Conservation (phyloP, 2,113 vertebrate species). For the Rhabdornis inornatus region DNA sequence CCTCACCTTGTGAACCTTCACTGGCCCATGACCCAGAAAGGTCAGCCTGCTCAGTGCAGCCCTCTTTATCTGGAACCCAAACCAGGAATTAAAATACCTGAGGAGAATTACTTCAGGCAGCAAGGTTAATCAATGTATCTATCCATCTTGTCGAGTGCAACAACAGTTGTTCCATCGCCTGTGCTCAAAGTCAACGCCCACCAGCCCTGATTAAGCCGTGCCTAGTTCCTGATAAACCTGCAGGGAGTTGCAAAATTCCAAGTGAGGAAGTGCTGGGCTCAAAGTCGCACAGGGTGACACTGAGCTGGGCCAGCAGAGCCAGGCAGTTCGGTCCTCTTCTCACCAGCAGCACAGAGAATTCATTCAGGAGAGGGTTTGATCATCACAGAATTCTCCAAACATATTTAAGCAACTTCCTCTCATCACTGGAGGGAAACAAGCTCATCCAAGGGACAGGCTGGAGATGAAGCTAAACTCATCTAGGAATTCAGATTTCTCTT, state of each 20-base stretch:
- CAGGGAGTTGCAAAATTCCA: slow-evolving; percentile 3
- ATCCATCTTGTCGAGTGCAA: neutral
- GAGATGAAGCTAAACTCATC: neutral
- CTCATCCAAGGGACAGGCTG: neutral
- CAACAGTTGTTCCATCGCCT: neutral
- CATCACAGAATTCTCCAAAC: neutral
- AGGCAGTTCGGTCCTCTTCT: fast-evolving
- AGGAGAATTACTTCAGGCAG: neutral
- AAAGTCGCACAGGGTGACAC: neutral
- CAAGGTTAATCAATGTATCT: slow-evolving; percentile 55
- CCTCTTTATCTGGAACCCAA: neutral
- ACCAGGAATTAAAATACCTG: neutral
- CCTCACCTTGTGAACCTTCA: neutral
- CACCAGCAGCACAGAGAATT: neutral
- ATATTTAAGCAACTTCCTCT: neutral
- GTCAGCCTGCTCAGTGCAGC: neutral
- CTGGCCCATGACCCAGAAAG: neutral
- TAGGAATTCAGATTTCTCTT: neutral
- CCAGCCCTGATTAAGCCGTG: neutral
- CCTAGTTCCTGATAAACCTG: neutral
- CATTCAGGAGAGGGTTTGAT: neutral
- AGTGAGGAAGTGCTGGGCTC: neutral
- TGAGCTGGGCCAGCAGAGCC: neutral
- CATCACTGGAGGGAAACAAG: neutral
- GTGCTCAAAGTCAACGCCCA: neutral